Percentiles rank a stretch among this genome's conserved stretches.
Conservation (phyloP, 2,797 vertebrate species). For the Schizopygopsis pylzovi region DNA sequence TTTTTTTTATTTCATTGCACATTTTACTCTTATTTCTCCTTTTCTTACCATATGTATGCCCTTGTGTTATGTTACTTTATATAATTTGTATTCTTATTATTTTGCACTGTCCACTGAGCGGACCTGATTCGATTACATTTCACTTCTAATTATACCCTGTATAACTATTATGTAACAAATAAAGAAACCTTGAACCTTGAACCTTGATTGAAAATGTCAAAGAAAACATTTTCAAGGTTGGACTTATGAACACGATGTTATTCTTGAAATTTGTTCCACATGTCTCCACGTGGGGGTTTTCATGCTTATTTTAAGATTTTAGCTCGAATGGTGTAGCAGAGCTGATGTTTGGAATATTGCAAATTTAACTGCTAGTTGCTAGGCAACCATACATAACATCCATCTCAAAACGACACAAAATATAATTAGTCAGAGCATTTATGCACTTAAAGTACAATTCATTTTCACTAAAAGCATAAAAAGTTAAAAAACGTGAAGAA, state of each 20-base stretch:
- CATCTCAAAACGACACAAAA: conserved; percentile 10
- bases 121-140: no score
- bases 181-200: no score
- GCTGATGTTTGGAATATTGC: neutral
- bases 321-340: neutral
- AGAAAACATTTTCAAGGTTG: neutral
- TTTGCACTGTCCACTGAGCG: no score
- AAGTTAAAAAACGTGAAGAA: neutral
- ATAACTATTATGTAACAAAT: no score
- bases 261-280: neutral
- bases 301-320: neutral
- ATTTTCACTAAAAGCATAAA: neutral
- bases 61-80: no score
- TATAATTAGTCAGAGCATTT: neutral
- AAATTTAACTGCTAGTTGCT: conserved; percentile 10
- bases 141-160: no score
- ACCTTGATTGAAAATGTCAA: neutral
- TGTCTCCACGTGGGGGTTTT: neutral
- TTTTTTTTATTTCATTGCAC: no score
- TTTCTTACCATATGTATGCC: no score
- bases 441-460: neutral
- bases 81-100: no score
- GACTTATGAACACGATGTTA: neutral
- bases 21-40: no score
- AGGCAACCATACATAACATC: conserved; percentile 19